Evolutionary conservation across 2,888 invertebrate species (phyloP), one percentile per base, ranked within the genome.

Genomic region (Dascillus cervinus): DNA sequence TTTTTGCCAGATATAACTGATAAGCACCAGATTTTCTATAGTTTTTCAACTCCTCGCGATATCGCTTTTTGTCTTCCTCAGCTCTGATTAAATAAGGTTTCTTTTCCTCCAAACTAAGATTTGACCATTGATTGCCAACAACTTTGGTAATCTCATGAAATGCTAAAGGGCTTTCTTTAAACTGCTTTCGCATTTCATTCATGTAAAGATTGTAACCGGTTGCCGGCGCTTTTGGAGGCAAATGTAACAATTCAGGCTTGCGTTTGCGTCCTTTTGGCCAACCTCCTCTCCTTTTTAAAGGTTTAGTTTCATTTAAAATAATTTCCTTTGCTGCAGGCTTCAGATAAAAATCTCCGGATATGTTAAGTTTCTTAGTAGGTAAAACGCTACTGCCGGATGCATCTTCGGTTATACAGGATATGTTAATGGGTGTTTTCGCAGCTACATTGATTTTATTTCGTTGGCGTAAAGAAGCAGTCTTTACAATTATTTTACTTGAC

Each of bases 181-280:
- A 70, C 32, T 67, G 58, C 48, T 70, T 67, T 29, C 75, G 54
- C 47, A 72, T 65, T 44, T 72, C 71, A 42, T 72, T 70, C 8
- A 72, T 58, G 58, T 69, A 73, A 20, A 72, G 49, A 41, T 71
- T 71, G 52, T 73, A 73, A 49, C 73, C 73, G 21, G 73, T 72
- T 10, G 70, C 67, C 6, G 75, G 75, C 11, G 73, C 72, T 52
- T 72, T 71, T 1, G 74, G 74, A 1, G 71, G 69, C 21, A 67
- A 56, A 49, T 67, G 64, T 20, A 69, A 53, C 24, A 66, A 39
- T 39, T 68, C 68, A 8, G 68, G 68, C 52, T 74, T 74, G 13
- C 75, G 53, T 53, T 72, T 73, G 31, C 72, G 63, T 1, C 75
- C 75, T 55, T 75, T 75, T 2, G 75, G 75, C 75, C 75, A 75